Evolutionary conservation across 2,113 vertebrate species (phyloP).

Genomic region (Boleophthalmus pectinirostris): DNA sequence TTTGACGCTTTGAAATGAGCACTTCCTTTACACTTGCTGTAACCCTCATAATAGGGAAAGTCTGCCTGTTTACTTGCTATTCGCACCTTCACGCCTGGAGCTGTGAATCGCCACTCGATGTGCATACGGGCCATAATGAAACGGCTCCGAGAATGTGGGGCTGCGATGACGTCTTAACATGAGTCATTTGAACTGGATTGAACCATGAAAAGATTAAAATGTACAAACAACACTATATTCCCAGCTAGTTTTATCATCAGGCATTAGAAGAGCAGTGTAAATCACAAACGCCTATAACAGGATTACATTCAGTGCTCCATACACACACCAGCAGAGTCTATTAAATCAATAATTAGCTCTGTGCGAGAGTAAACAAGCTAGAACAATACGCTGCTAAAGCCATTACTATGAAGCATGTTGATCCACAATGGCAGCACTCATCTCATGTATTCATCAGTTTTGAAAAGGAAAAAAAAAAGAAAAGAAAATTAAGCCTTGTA

Average conservation of each 20-base stretch:
- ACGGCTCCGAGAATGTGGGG: not conserved
- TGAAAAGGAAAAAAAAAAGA: not conserved
- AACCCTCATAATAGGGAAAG: not conserved
- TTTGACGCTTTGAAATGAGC: not conserved
- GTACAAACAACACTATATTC: not conserved
- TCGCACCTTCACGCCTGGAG: not conserved
- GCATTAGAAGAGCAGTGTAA: not conserved
- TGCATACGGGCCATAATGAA: not conserved
- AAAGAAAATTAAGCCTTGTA: not conserved
- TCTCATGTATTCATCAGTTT: not conserved
- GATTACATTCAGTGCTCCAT: constrained; percentile 20
- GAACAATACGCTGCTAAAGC: constrained; percentile 15
- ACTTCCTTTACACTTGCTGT: not conserved
- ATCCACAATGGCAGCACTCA: constrained; percentile 11
- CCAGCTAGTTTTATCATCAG: not conserved
- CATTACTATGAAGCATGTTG: constrained; percentile 5
- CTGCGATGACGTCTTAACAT: not conserved
- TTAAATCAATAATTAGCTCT: constrained; percentile 46
- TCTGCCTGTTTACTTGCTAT: constrained; percentile 1
- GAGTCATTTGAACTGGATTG: not conserved
- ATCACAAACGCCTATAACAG: constrained; percentile 13
- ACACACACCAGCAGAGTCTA: constrained; percentile 23
- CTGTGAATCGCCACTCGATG: not conserved
- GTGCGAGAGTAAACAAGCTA: constrained; percentile 19
- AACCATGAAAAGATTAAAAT: not conserved